Evolutionary conservation across 2,113 vertebrate species (phyloP), one percentile per base, ranked within the genome.

Genomic region (Embiotoca jacksoni): DNA sequence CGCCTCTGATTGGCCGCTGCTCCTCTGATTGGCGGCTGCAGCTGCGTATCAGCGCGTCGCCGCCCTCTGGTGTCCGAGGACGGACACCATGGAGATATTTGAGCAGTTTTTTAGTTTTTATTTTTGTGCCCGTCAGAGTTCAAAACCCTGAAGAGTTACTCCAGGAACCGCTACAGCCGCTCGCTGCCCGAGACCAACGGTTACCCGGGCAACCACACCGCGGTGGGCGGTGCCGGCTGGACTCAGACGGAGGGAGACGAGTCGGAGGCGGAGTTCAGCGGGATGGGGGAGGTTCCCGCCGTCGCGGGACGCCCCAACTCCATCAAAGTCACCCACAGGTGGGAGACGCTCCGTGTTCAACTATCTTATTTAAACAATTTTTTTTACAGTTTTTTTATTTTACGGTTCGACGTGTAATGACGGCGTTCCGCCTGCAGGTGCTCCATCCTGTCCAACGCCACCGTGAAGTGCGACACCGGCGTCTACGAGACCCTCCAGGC

Each of bases 301-400:
- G 91, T 92, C 11, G 86, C 94, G 7, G 10, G 68, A 0, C 87
- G 92, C n/a, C 93, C 96, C 35, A 95, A 93, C 54, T 95, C 96
- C 31, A 95, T 98, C 80, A 98, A 96, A 93, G 97, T 99, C 74
- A 99, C 97, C 1, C 97, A 98, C 74, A 95, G 97, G 98, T 98
- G 36, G 49, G 62, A 3, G 0, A 47, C 0, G 56, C 23, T 14
- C 44, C 7, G 44, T 14, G 11, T 37, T 7, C 37, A 2, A 5
- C 37, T 37, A 23, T 23, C 23, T 23, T 23, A 23, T 23, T 23
- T 23, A 23, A 23, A 23, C 47, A 50, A 5, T 4, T 3, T 16
- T 5, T 50, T 14, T 50, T 16, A 7, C 2, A 49, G 46, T 49
- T 13, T 49, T 7, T 49, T 41, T 41, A 23, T 23, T 23, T 23